Conservation (phyloP, 2,888 invertebrate genomes). For the Drosophila nr. perissopoda region DNA sequence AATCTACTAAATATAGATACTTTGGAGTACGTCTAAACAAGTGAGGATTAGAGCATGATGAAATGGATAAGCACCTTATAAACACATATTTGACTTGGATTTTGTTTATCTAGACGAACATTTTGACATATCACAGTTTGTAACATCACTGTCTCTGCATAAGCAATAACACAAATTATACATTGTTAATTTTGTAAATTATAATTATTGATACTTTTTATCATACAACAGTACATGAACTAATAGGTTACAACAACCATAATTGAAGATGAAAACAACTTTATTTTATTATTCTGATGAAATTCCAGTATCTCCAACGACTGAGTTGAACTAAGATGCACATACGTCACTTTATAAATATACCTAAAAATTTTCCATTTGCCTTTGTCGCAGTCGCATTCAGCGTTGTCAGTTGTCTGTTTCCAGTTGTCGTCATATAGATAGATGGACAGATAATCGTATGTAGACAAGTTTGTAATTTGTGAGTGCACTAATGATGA, state of each 20-base stretch:
- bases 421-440: slow-evolving; percentile 15
- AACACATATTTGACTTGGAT: background rate
- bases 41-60: slow-evolving; percentile 15
- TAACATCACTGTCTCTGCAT: background rate
- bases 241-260: background rate
- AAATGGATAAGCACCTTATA: slow-evolving; percentile 9
- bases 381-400: slow-evolving; percentile 48
- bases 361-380: slow-evolving; percentile 71
- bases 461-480: slow-evolving; percentile 46
- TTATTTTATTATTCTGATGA: background rate
- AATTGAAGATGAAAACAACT: background rate
- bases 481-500: slow-evolving; percentile 39
- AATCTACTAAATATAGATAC: slow-evolving; percentile 25
- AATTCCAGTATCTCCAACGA: background rate
- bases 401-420: slow-evolving; percentile 18
- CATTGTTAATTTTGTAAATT: background rate
- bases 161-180: background rate
- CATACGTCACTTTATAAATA: slow-evolving; percentile 55
- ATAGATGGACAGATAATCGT: slow-evolving; percentile 59
- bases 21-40: slow-evolving; percentile 27
- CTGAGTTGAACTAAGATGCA: slow-evolving; percentile 6
- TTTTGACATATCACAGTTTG: background rate
- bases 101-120: background rate
- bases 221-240: background rate
- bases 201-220: background rate